Base-by-base conservation (phyloP, 2,888 invertebrate genomes). In the Lomographa bimaculata region DNA sequence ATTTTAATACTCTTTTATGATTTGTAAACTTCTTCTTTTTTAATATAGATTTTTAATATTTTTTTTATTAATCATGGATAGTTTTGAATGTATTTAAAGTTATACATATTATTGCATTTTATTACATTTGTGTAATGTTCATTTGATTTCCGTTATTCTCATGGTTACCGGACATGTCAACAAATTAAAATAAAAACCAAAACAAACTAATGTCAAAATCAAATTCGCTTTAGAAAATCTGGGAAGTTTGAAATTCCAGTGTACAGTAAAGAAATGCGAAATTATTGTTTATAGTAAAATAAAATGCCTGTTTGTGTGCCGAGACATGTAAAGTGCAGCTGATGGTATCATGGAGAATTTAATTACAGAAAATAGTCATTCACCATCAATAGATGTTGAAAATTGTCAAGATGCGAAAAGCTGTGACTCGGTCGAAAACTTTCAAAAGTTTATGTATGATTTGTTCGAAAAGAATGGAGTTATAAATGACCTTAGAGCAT, bases 391-490 rank as follows among this genome's bases (percentile, higher is more conserved):
- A 25, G 11, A 37, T 10, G 16, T 24, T 16, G 46, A 51, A 36
- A 64, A 62, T 46, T 50, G 48, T 17, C 49, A 61, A 34, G 58
- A 59, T 49, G 30, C 48, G 14, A 57, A 61, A 36, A 54, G 51
- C 24, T 46, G 54, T 1, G 70, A 71, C 34, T 76, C 83, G 1
- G 54, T 82, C 2, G 84, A 91, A 57, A 90, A 91, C 61, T 92
- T 92, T 72, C 91, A 91, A 71, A 83, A 79, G 55, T 86, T 84
- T 64, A 78, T 92, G 26, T 90, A 81, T 37, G 79, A 86, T 43
- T 89, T 92, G 75, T 91, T 92, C 63, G 90, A 92, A 64, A 90
- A 91, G 64, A 91, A 90, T 68, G 93, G 92, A 7, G 71, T 93
- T 32, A 64, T 92, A 17, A 84, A 89, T 17, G 91, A 92, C 49